A percentile compares a stretch with the other conserved stretches of the same genome.
Conservation (phyloP, 2,888 invertebrate genomes). For the Azorinus chamasolen region DNA sequence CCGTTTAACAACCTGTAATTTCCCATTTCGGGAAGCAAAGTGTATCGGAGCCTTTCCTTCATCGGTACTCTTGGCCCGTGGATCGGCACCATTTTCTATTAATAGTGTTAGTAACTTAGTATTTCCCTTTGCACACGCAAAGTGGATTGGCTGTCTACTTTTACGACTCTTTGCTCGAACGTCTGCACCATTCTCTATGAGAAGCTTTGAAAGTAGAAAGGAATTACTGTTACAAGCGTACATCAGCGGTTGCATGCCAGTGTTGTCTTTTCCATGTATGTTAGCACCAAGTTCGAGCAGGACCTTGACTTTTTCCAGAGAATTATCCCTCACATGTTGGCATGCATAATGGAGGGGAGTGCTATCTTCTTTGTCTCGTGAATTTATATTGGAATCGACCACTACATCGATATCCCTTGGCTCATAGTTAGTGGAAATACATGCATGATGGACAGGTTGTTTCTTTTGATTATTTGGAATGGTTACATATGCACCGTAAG, state of each 20-base stretch:
- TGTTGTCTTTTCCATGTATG: conserved; percentile 10
- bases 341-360: conserved; percentile 27
- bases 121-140: conserved; percentile 9
- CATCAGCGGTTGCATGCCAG: conserved; percentile 13
- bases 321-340: not conserved
- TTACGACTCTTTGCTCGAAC: conserved; percentile 1
- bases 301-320: conserved; percentile 5
- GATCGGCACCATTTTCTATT: conserved; percentile 13
- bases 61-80: not conserved
- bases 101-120: conserved; percentile 1
- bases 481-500: conserved; percentile 4
- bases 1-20: not conserved
- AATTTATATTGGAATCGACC: not conserved
- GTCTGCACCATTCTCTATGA: conserved; percentile 21
- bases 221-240: conserved; percentile 25
- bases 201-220: not conserved
- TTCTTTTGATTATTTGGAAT: not conserved
- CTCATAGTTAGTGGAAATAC: conserved; percentile 1
- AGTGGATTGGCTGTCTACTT: conserved; percentile 10
- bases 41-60: conserved; percentile 15
- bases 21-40: conserved; percentile 14
- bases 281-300: conserved; percentile 21
- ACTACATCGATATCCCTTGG: not conserved
- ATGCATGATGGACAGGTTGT: conserved; percentile 16
- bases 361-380: conserved; percentile 13